Evolutionary conservation across 1,140 invertebrate genomes (phyloP).

Genomic region (Bombus haemorrhoidalis): DNA sequence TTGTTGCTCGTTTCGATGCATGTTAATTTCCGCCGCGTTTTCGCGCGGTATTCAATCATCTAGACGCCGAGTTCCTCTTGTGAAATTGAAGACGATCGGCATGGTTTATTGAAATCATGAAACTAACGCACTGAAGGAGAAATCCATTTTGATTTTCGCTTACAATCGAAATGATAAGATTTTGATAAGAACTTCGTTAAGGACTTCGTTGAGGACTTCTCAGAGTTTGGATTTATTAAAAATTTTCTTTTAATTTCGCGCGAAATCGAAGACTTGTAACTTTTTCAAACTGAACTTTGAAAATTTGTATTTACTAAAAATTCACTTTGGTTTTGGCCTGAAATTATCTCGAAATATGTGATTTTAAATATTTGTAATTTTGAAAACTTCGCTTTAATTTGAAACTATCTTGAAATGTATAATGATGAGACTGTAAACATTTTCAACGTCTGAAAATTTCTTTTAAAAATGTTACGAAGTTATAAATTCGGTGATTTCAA

Average conservation of each 20-base stretch:
- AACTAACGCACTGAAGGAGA: neutral
- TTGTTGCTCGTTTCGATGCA: constrained; percentile 40
- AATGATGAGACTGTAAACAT: neutral
- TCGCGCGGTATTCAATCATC: neutral
- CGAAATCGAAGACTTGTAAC: no score
- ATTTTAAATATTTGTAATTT: neutral
- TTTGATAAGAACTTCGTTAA: neutral
- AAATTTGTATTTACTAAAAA: neutral
- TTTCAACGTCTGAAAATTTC: neutral
- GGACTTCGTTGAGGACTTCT: neutral
- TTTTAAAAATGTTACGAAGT: neutral
- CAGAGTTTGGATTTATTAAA: neutral
- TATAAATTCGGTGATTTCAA: neutral
- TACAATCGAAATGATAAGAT: neutral
- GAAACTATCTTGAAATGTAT: neutral
- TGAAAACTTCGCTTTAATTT: neutral
- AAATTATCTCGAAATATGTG: neutral
- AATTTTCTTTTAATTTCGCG: no score
- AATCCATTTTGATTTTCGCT: neutral
- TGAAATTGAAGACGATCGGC: no score
- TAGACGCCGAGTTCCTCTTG: neutral
- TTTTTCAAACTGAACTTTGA: no score
- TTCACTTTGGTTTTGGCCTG: neutral
- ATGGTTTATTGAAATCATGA: neutral
- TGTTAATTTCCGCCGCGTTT: constrained; percentile 35